Conservation (phyloP, 37 sponge, comb jelly and placozoan species). For the Aplysina aerophoba region DNA sequence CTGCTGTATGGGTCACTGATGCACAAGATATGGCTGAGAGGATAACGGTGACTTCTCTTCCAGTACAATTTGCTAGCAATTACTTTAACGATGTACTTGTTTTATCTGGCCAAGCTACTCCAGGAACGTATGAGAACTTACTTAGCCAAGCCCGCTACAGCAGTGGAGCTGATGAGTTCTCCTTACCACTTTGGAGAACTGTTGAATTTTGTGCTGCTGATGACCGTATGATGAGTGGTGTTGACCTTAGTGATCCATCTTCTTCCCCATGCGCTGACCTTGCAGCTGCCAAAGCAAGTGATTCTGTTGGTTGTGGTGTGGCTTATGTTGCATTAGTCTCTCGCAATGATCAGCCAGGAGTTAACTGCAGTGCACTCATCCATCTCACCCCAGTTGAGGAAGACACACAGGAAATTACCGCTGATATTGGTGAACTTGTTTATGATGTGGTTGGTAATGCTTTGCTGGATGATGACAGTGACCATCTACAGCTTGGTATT, state of each 20-base stretch:
- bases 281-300: background rate
- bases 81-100: slow-evolving; percentile 30
- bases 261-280: background rate
- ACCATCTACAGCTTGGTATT: slow-evolving; percentile 25
- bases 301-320: background rate
- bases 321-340: slow-evolving; percentile 17
- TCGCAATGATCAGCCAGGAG: slow-evolving; percentile 30
- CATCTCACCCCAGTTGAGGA: slow-evolving; percentile 13
- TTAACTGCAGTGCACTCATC: background rate
- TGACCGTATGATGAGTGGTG: slow-evolving; percentile 10
- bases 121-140: slow-evolving; percentile 27
- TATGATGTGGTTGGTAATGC: slow-evolving; percentile 29
- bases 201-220: slow-evolving; percentile 65
- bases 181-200: slow-evolving; percentile 52
- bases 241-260: background rate
- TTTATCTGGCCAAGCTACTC: slow-evolving; percentile 47
- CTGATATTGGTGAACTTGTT: slow-evolving; percentile 34
- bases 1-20: slow-evolving; percentile 45
- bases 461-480: slow-evolving; percentile 47
- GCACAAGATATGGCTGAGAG: slow-evolving; percentile 40
- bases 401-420: slow-evolving; percentile 31
- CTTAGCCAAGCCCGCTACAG: slow-evolving; percentile 49
- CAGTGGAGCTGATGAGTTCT: slow-evolving; percentile 55
- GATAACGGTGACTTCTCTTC: background rate
- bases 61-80: slow-evolving; percentile 31